phyloP scores from a whole-genome alignment of 1,140 invertebrate genomes.

The Eulimnadia texana region DNA sequence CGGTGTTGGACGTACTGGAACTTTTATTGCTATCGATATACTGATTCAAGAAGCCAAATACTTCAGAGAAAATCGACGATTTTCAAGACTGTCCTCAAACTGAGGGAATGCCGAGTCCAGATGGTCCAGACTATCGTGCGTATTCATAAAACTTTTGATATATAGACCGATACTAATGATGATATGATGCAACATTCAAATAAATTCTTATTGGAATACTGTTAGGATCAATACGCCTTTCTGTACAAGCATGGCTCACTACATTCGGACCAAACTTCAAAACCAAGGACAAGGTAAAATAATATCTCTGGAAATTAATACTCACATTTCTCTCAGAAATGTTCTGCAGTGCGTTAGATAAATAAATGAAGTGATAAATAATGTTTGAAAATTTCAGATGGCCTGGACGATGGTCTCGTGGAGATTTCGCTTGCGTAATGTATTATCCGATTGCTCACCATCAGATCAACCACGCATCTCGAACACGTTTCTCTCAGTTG shows the following conservation, averaged over 20 bases:
- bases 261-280: background rate
- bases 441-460: no score
- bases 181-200: background rate
- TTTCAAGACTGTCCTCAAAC: background rate
- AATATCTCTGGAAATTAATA: no score
- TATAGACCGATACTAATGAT: background rate
- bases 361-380: no score
- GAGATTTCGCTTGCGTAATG: no score
- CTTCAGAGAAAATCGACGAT: background rate
- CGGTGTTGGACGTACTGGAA: conserved; percentile 22
- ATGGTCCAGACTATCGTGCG: conserved; percentile 4
- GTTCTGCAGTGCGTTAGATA: no score
- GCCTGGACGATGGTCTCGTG: no score
- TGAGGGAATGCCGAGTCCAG: background rate
- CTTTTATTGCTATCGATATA: background rate
- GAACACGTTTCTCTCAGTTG: no score
- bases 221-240: conserved; percentile 3
- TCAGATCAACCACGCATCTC: no score
- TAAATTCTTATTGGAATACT: background rate
- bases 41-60: background rate
- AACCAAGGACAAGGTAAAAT: no score
- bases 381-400: no score
- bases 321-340: no score
- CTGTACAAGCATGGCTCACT: conserved; percentile 3
- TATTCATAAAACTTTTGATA: background rate